Conservation (phyloP, 53 echinoderm and acorn worm species). For the Echinometra lucunter region DNA sequence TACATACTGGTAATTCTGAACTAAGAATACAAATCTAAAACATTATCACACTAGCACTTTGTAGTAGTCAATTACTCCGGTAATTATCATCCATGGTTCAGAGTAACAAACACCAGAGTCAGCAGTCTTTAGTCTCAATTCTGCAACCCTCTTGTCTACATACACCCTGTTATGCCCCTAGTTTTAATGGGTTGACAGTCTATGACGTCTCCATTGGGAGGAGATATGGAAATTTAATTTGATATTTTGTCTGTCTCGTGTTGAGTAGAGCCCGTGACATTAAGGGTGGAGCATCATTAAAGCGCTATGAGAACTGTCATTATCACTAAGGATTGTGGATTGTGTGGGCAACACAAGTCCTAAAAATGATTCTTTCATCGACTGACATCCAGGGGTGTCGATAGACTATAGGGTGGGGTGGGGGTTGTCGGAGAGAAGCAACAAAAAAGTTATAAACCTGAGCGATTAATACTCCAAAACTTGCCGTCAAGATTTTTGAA, state of each 20-base stretch:
- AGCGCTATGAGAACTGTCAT: conserved; percentile 21
- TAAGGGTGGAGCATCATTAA: conserved; percentile 25
- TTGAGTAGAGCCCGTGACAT: not conserved
- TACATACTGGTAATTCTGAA: too few relatives aligned
- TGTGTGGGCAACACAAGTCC: not conserved
- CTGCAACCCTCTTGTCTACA: not conserved
- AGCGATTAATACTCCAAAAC: too few relatives aligned
- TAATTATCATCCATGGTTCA: not conserved
- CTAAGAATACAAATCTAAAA: too few relatives aligned
- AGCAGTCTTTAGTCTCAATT: not conserved
- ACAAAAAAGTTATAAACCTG: too few relatives aligned
- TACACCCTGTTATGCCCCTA: not conserved
- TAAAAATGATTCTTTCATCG: too few relatives aligned
- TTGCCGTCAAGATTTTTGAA: too few relatives aligned
- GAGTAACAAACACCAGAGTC: not conserved
- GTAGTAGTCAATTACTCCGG: not conserved
- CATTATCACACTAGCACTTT: too few relatives aligned
- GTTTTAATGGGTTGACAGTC: not conserved
- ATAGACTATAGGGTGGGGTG: too few relatives aligned
- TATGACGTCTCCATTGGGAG: conserved; percentile 20
- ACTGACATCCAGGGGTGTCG: too few relatives aligned
- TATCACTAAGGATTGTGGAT: not conserved
- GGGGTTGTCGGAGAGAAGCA: too few relatives aligned
- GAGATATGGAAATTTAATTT: conserved; percentile 61
- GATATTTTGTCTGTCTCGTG: conserved; percentile 37